Evolutionary conservation across 2,113 vertebrate genomes (phyloP), one percentile per base, ranked within the genome.

Genomic region (Semnornis frantzii): DNA sequence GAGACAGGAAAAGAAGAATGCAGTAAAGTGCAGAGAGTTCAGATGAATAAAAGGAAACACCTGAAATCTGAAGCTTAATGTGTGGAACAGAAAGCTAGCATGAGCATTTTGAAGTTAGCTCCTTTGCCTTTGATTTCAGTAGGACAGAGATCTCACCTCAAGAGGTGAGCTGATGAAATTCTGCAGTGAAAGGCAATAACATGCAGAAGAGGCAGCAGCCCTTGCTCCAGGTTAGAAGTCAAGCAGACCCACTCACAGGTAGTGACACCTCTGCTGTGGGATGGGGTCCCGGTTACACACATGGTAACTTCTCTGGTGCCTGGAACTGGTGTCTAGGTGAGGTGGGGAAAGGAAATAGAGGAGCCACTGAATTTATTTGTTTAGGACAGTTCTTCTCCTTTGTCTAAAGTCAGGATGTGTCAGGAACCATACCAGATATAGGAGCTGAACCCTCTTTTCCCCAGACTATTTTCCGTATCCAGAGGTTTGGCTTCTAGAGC

Each of bases 1-100:
- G 34, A 55, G 58, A 69, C 24, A 39, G 54, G 58, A 90, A 85
- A 74, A 84, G 55, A 80, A 83, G 42, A 82, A 89, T 83, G 68
- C 68, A 69, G 42, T 91, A 85, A 92, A 94, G 85, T 30, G 4
- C 84, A 72, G 44, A n/a, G 27, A 17, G 3, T 83, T 94, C 70
- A 92, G 81, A 83, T 44, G 87, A 78, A 72, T 75, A 72, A 81
- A 69, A 72, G 62, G 58, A 91, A 95, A 83, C 71, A 60, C 46
- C 87, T 92, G 69, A 88, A 90, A 85, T 33, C 21, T 44, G 82
- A 80, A 85, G 5, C 46, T 57, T 54, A 92, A 68, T 14, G 6
- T 65, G 15, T 83, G 44, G 64, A 92, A 28, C 42, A 71, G 68
- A 57, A 85, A 82, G 69, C 48, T 5, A 85, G 42, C 25, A 62